Evolutionary conservation across 2,797 vertebrate genomes (phyloP), one percentile per base, ranked within the genome.

Genomic region (Mormyrus proboscirostris): DNA sequence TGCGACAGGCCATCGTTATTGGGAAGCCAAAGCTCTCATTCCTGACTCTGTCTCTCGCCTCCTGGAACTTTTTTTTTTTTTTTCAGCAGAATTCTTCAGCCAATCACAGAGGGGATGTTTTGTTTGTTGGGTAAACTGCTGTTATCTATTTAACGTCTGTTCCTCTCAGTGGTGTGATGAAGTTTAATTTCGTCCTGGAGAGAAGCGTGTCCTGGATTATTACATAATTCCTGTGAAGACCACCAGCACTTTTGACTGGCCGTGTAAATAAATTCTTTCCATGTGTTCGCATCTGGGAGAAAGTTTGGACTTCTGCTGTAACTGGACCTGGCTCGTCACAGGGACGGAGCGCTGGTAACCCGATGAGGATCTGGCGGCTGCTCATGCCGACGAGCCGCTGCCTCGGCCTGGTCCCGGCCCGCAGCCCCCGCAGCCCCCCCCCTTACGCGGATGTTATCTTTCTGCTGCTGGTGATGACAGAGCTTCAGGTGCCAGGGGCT

Each of bases 181-280:
- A 47, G 19, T 88, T 22, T 44, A 62, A 10, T 49, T 88, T n/a
- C 2, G n/a, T 65, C 33, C 33, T 29, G 19, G 38, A 88, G 38
- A 62, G n/a, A 62, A 62, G 38, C 3, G 22, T 5, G 51, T 47
- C 57, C 29, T 41, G 25, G 29, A 55, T 91, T 91, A 91, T 94
- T 95, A 93, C 93, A 92, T 94, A 94, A 94, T 92, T 87, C 90
- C 87, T 87, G 59, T 88, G 86, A 8, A 87, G 93, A 94, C 92
- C 94, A 94, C 94, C 93, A 92, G 93, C 91, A 91, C 91, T 91
- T 90, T 92, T 92, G 93, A 94, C 93, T 94, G 92, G 91, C 92
- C 94, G 91, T 93, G 91, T 93, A 93, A 94, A 94, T 93, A 94
- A 92, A 95, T 94, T 91, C 90, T 92, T 95, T 94, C 94, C 94